These are phyloP conservation scores for Gambelia wislizenii DNA, from an alignment of 2,797 vertebrate genomes.

Conservation along the genomic window DNA sequence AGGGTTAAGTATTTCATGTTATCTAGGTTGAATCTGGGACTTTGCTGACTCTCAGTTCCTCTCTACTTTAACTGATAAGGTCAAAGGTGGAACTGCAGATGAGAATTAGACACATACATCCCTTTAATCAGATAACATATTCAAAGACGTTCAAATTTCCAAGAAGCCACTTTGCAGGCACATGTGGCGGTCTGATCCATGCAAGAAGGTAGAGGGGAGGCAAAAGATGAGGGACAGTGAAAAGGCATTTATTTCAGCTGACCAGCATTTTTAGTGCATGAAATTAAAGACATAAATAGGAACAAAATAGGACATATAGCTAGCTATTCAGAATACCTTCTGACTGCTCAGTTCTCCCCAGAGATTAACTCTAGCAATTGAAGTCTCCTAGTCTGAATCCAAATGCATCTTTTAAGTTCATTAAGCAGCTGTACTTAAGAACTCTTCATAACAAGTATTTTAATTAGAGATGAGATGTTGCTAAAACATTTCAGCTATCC, in stretches of 20 bases:
- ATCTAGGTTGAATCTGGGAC: conserved; percentile 68
- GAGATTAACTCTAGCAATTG: conserved; percentile 74
- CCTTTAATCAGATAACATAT: conserved; percentile 81
- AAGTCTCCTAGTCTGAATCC: conserved; percentile 77
- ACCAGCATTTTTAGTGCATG: conserved; percentile 36
- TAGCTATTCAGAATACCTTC: conserved; percentile 68
- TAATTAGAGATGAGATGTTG: conserved; percentile 70
- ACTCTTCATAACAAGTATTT: conserved; percentile 75
- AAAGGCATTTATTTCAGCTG: conserved; percentile 52
- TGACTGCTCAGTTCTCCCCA: conserved; percentile 70
- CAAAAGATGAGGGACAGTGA: not conserved
- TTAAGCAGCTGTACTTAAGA: conserved; percentile 78
- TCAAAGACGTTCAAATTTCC: conserved; percentile 80
- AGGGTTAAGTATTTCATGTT: conserved; percentile 57
- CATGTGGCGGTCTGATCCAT: conserved; percentile 60
- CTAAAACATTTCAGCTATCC: conserved; percentile 49
- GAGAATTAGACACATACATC: conserved; percentile 76
- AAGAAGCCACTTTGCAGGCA: conserved; percentile 77
- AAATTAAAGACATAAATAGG: conserved; percentile 66
- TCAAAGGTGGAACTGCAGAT: conserved; percentile 76
- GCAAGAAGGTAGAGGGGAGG: conserved; percentile 20
- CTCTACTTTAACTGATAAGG: conserved; percentile 70
- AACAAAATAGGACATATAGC: conserved; percentile 68
- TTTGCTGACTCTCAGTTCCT: conserved; percentile 73
- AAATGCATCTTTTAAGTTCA: conserved; percentile 81